Base-by-base conservation (phyloP, 2,888 invertebrate species). In the Pomacea canaliculata region DNA sequence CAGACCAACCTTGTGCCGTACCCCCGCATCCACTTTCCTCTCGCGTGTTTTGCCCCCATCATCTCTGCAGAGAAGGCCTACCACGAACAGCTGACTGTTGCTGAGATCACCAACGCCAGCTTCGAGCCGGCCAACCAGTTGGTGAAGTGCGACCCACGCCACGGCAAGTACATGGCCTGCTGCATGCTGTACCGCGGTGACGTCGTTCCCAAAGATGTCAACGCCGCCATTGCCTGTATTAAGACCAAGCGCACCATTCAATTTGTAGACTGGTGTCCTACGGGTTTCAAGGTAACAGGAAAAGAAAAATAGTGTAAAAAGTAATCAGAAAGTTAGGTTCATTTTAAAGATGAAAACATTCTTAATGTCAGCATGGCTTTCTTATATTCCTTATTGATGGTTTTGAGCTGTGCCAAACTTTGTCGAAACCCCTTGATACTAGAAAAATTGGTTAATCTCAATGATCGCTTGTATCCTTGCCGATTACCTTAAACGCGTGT, bases 41-140 rank as follows among this genome's bases (percentile, higher is more conserved):
- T 78, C 65, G 76, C 69, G 4, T 49, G 76, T 5, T 78, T 76
- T 62, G 60, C 71, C 37, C 78, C 78, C 4, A 37, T 78, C 23
- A 67, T 76, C 72, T 78, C 78, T 46, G 77, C 77, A 62, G 96
- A 97, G 92, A 96, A 96, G 92, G 97, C 97, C 13, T 96, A 96
- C 93, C 96, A 97, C 91, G 97, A 97, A 91, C 96, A 96, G 78
- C 75, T 87, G 65, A 82, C 83, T 10, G 84, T 85, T 51, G 79
- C 85, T 46, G 86, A 87, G 76, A 82, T 87, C 70, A 87, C 87
- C 74, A 87, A 84, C 66, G 81, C 84, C 63, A 83, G 84, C 71
- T 87, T 87, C 67, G 86, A 87, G 75, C 86, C 87, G 27, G 83
- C 83, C 59, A 87, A 85, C 77, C 86, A 86, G 80, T 87, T 90